Base-by-base conservation (phyloP, 2,888 invertebrate species). In the Tetranychus piercei region DNA sequence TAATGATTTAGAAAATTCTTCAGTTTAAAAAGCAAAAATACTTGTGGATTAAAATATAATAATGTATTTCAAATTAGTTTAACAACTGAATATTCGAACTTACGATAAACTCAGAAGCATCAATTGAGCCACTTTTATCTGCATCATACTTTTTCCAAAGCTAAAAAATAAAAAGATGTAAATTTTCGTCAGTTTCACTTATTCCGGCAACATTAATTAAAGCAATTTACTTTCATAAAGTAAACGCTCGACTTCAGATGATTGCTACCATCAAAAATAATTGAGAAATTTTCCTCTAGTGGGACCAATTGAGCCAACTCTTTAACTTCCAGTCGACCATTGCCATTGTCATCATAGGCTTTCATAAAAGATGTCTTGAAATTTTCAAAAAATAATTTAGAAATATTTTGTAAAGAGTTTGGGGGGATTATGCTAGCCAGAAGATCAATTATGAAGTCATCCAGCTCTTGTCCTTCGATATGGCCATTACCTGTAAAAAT, bases 141-240 rank as follows among this genome's bases (percentile, higher is more conserved):
- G 20, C 22, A 69, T 69, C 69, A 69, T 69, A 69, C 69, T 69
- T 69, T 69, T 69, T 69, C 69, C 69, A 69, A 11, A 69, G 69
- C 69, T 69, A 22, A 15, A 55, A 55, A 55, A 55, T 55, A 55
- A 2, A 55, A 55, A 55, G 11, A 55, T 15, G 9, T 5, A 45
- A 55, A 15, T 15, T 55, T 55, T 15, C 15, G 55, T 15, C 11
- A 55, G 9, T 55, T 15, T 55, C 55, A 55, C 15, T 9, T 55
- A 55, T 55, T 15, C 7, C 1, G 23, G 23, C 2, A 45, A 55
- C 9, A 55, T 9, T 55, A 15, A 7, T 15, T 55, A 15, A 15
- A 55, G 55, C 15, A 55, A 55, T 55, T 20, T 69, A 69, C 69
- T 23, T 69, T 69, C 69, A 69, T 69, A 22, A 69, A 69, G 22